Base-by-base conservation (phyloP, 2,113 vertebrate species). In the Equus przewalskii region DNA sequence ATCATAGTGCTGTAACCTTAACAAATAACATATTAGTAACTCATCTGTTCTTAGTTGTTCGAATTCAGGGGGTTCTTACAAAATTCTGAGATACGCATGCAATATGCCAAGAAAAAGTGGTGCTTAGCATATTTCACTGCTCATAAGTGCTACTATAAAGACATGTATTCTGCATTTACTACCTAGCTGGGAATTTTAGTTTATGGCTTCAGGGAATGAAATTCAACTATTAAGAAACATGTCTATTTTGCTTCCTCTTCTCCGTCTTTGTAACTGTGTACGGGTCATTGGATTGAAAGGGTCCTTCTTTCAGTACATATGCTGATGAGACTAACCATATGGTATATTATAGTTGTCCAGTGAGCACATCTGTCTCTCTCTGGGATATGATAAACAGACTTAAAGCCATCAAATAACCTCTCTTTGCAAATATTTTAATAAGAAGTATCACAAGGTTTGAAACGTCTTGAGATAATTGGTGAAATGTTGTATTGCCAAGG, bases 391-490 rank as follows among this genome's bases (percentile, higher is more conserved):
- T 69, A 58, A 94, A 78, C 7, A 72, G 22, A 65, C 12, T 49
- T 73, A 73, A 92, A 81, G 24, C 21, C n/a, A 49, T 67, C 22
- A 86, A 91, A 82, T 28, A 56, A 51, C 9, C 21, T 80, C 5
- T 3, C 18, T 87, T 91, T 95, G 26, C 24, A 92, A 82, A 86
- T 2, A 1, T 79, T 96, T 69, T 69, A 58, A 89, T 70, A 60
- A 69, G 67, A 80, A 6, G 0, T 62, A 79, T 70, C 62, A 67
- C 21, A 78, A 81, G 19, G 8, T 33, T 65, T 88, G 7, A 88
- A 89, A 95, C 49, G 10, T n/a, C 54, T 81, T 69, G 49, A 95
- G n/a, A 73, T 54, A 88, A 85, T 24, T 65, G 73, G 22, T 83
- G 24, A 70, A 78, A 91, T 11, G 70, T 49, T 21, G 84, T 28